Evolutionary conservation across 2,888 invertebrate species (phyloP), one percentile per base, ranked within the genome.

Genomic region (Dasypolia templi): DNA sequence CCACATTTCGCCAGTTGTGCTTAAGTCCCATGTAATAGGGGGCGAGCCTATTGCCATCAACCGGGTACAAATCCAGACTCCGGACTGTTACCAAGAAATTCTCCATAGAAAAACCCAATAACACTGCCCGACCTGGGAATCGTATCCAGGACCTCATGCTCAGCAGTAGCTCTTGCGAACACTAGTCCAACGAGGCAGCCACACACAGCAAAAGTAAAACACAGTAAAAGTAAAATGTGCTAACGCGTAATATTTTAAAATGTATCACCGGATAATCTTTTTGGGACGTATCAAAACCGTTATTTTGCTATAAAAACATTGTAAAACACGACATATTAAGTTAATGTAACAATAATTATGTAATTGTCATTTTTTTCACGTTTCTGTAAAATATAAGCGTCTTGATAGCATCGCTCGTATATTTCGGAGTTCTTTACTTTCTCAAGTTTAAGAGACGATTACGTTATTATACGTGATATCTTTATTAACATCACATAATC

Each of bases 391-490:
- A 76, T 76, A 72, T 71, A 68, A 84, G 67, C 67, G 53, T 70
- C 39, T 80, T 56, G 88, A 87, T 88, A 79, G 19, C 70, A 85
- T 87, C 88, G 55, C n/a, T 75, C 58, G 70, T 69, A 72, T 72
- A 71, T 76, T 79, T 78, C 61, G 35, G 68, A 65, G 69, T 75
- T 86, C 64, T 75, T 72, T 75, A 82, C 89, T 91, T 91, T 89
- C 91, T 84, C 87, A 65, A 61, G 72, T 68, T 81, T 77, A 75
- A 80, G 76, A 79, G 69, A 68, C 73, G 78, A 81, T 91, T 88
- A 85, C 86, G 85, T 84, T 84, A 85, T 85, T 81, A 83, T 82
- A 86, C 85, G 84, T 89, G 87, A 86, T 79, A 82, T 84, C 82
- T 88, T 88, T 88, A 84, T 86, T 82, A 83, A 87, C 75, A 80